A percentile compares a stretch with the other conserved stretches of the same genome.
Conservation (phyloP, 2,797 vertebrate species). For the Eutrigla gurnardus region DNA sequence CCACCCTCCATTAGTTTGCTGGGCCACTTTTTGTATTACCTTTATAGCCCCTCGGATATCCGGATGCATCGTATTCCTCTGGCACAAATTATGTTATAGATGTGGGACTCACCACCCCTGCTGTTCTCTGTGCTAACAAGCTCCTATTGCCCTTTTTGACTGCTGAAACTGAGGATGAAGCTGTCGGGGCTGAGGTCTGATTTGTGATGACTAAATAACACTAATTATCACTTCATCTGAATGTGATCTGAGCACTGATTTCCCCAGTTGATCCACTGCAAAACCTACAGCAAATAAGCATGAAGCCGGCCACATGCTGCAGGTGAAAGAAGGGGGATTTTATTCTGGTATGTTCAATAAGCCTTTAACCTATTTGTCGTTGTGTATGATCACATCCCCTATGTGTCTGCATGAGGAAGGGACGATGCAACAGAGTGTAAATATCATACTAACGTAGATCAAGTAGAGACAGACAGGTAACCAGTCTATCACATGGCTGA, state of each 20-base stretch:
- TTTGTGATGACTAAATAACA: conserved; percentile 34
- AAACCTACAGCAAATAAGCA: too few relatives aligned
- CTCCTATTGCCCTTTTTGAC: conserved; percentile 53
- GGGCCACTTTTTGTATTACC: conserved; percentile 40
- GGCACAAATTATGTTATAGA: conserved; percentile 46
- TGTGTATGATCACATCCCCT: too few relatives aligned
- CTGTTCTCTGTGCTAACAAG: conserved; percentile 62
- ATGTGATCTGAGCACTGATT: conserved; percentile 20
- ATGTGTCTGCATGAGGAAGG: too few relatives aligned
- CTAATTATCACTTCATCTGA: conserved; percentile 47
- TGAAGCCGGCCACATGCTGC: too few relatives aligned
- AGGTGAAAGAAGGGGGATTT: too few relatives aligned
- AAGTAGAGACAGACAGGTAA: too few relatives aligned
- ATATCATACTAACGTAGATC: too few relatives aligned
- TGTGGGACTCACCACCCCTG: conserved; percentile 19
- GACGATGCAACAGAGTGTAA: too few relatives aligned
- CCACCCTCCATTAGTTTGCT: conserved; percentile 11
- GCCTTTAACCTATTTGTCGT: too few relatives aligned
- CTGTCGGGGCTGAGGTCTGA: background rate
- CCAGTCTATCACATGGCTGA: too few relatives aligned
- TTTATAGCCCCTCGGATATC: conserved; percentile 38
- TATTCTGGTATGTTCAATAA: too few relatives aligned
- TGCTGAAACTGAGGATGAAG: conserved; percentile 54
- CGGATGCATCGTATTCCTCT: conserved; percentile 32
- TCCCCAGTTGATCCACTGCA: background rate